Conservation (phyloP, 2,888 invertebrate genomes). For the Chrysolina americana region DNA sequence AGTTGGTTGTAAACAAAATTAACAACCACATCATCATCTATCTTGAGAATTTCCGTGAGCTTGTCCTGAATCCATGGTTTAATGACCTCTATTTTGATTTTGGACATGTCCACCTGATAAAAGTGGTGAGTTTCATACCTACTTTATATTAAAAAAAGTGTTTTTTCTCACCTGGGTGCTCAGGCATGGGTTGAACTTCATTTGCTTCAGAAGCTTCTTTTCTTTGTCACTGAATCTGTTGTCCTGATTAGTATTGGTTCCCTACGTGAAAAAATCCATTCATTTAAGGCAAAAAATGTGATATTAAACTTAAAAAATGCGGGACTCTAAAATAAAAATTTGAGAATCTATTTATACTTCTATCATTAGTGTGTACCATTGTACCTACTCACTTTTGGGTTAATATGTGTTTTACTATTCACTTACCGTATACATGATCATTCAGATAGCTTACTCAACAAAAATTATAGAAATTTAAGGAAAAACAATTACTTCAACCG, state of each 20-base stretch:
- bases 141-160: not conserved
- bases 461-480: not conserved
- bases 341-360: conserved; percentile 42
- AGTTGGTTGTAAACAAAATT: conserved; percentile 99
- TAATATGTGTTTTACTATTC: not conserved
- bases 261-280: conserved; percentile 74
- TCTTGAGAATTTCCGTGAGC: conserved; percentile 95
- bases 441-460: conserved; percentile 37
- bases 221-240: conserved; percentile 99
- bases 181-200: conserved; percentile 97
- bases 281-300: conserved; percentile 49
- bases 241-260: conserved; percentile 98
- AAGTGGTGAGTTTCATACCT: not conserved
- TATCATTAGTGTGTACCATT: conserved; percentile 35
- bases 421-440: conserved; percentile 67
- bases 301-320: conserved; percentile 36
- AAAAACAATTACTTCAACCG: not conserved
- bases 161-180: conserved; percentile 84
- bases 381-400: conserved; percentile 2
- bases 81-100: conserved; percentile 96
- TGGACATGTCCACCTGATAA: conserved; percentile 94
- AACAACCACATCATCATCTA: conserved; percentile 99
- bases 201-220: conserved; percentile 98
- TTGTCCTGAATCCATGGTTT: conserved; percentile 99
- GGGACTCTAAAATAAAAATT: conserved; percentile 16